Conservation (phyloP, 2,888 invertebrate species). For the Hydrotaea cyrtoneurina region DNA sequence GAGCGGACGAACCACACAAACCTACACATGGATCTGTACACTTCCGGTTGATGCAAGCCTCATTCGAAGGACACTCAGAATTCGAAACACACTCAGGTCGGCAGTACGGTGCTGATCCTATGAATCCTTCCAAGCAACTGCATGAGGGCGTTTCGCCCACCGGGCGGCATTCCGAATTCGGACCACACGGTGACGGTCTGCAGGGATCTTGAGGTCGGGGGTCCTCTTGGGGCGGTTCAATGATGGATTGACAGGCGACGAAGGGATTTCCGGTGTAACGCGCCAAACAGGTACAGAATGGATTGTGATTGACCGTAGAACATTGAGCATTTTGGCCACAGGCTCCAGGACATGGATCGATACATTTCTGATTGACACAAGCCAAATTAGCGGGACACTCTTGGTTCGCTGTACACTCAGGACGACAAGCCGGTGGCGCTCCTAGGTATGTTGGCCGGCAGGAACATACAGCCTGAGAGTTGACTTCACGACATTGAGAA, state of each 20-base stretch:
- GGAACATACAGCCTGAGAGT: conserved; percentile 87
- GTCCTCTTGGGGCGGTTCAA: conserved; percentile 79
- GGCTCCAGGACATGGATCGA: conserved; percentile 85
- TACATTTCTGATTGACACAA: conserved; percentile 87
- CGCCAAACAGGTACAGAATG: conserved; percentile 87
- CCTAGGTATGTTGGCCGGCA: conserved; percentile 86
- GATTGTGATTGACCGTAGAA: conserved; percentile 85
- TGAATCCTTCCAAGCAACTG: conserved; percentile 86
- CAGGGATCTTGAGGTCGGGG: conserved; percentile 83
- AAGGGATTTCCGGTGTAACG: conserved; percentile 89
- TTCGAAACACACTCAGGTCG: conserved; percentile 88
- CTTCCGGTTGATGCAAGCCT: conserved; percentile 88
- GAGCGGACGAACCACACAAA: conserved; percentile 87
- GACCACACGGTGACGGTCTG: conserved; percentile 87
- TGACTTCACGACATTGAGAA: conserved; percentile 87
- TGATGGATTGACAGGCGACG: conserved; percentile 85
- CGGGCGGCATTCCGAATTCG: conserved; percentile 86
- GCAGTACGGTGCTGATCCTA: conserved; percentile 88
- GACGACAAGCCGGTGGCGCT: conserved; percentile 87
- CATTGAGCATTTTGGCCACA: conserved; percentile 85
- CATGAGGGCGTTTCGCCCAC: conserved; percentile 86
- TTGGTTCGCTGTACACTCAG: conserved; percentile 87
- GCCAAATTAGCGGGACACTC: conserved; percentile 86
- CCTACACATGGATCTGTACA: conserved; percentile 88
- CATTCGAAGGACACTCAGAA: conserved; percentile 86